Percentiles rank a stretch among this genome's conserved stretches.
Conservation (phyloP, 92 coral and sea anemone species). For the Porites evermanni region DNA sequence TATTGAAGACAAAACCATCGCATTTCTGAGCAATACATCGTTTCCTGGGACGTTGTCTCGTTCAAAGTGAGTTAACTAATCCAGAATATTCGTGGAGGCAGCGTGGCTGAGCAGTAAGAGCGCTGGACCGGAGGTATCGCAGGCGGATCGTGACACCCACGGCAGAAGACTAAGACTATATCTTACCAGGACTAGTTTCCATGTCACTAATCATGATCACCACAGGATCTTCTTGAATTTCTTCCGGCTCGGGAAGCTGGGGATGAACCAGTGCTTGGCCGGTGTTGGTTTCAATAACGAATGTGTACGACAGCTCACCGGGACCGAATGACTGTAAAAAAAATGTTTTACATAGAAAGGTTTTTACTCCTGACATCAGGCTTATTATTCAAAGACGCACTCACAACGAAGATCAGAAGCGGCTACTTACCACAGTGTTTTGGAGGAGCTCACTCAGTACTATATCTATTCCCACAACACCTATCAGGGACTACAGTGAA, state of each 20-base stretch:
- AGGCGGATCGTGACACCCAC: no score
- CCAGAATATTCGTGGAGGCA: no score
- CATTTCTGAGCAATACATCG: constrained; percentile 78
- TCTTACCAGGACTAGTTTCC: constrained; percentile 76
- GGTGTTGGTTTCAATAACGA: constrained; percentile 83
- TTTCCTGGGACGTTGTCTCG: constrained; percentile 88
- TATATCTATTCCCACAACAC: constrained; percentile 85
- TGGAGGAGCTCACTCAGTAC: constrained; percentile 76
- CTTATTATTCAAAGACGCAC: no score
- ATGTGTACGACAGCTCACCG: constrained; percentile 88
- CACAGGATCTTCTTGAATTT: constrained; percentile 74
- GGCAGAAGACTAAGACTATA: no score
- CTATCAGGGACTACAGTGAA: constrained; percentile 65
- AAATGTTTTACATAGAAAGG: neutral
- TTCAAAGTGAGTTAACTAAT: constrained; percentile 66
- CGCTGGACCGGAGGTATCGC: no score
- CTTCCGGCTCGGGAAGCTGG: constrained; percentile 83
- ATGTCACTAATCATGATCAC: constrained; percentile 78
- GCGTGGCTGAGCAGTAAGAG: no score
- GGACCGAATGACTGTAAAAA: constrained; percentile 77
- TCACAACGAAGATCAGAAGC: neutral
- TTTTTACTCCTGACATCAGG: neutral
- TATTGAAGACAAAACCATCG: constrained; percentile 85
- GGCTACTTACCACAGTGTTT: constrained; percentile 72
- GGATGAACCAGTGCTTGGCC: constrained; percentile 87